phyloP scores from a whole-genome alignment of 2,797 vertebrate genomes.

The Acanthurus leucopareius region DNA sequence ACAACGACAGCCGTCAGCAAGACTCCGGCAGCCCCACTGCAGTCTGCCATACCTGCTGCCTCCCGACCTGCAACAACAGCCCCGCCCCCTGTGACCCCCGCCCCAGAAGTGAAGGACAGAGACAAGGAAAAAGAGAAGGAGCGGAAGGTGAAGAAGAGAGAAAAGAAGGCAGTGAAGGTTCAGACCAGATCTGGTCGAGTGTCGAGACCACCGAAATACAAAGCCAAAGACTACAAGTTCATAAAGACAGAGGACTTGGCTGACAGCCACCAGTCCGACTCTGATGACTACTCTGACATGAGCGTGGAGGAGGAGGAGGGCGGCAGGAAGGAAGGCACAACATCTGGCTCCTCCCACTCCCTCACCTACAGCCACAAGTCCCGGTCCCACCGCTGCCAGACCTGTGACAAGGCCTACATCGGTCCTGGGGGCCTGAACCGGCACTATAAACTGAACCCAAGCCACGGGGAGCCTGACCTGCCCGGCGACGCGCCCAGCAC shows the following conservation, averaged over 20 bases:
- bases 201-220: conserved; percentile 95
- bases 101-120: conserved; percentile 40
- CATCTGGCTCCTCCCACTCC: conserved; percentile 32
- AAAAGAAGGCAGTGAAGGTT: conserved; percentile 90
- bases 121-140: conserved; percentile 69
- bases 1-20: neutral
- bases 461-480: conserved; percentile 82
- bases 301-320: conserved; percentile 92
- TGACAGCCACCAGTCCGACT: conserved; percentile 92
- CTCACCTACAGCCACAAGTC: conserved; percentile 87
- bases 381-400: conserved; percentile 90
- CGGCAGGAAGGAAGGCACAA: conserved; percentile 43
- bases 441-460: conserved; percentile 93
- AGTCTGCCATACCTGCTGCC: conserved; percentile 24
- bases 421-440: conserved; percentile 93
- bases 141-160: conserved; percentile 83
- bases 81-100: neutral
- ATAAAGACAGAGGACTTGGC: conserved; percentile 96
- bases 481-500: neutral
- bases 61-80: neutral
- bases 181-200: conserved; percentile 95
- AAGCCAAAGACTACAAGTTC: conserved; percentile 97
- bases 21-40: neutral
- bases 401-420: conserved; percentile 95
- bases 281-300: conserved; percentile 95